Percentiles rank a stretch among this genome's conserved stretches.
Evolutionary conservation across 1,140 invertebrate genomes (phyloP).

Genomic region (Calliphora vicina): DNA sequence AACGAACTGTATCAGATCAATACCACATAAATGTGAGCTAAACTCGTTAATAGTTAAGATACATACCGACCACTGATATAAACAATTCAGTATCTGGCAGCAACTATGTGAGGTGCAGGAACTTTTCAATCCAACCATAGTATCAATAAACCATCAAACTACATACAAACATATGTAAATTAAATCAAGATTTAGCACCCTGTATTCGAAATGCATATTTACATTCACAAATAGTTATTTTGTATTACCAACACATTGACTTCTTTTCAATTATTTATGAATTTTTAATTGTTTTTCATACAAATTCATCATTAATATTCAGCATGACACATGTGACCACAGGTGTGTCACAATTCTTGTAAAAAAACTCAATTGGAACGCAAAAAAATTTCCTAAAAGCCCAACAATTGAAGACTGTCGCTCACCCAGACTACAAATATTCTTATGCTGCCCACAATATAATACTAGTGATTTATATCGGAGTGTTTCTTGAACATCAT

Average conservation of each 20-base stretch:
- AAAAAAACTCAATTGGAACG: neutral
- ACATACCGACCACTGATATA: no score
- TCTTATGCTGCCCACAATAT: neutral
- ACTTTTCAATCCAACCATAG: no score
- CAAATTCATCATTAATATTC: slow-evolving; percentile 23
- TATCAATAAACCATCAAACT: no score
- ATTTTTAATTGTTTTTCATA: slow-evolving; percentile 23
- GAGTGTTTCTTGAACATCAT: neutral
- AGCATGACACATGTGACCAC: neutral
- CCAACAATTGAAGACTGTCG: no score
- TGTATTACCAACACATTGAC: neutral
- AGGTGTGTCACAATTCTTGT: slow-evolving; percentile 34
- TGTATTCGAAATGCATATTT: no score
- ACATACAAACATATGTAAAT: no score
- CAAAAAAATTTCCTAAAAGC: slow-evolving; percentile 8
- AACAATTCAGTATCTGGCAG: no score
- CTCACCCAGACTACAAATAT: neutral
- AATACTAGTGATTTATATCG: neutral
- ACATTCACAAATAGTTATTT: neutral
- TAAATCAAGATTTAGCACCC: no score
- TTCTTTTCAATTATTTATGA: slow-evolving; percentile 29
- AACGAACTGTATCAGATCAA: no score
- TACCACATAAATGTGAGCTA: no score
- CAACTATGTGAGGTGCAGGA: no score
- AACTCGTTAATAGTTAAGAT: no score